These are phyloP conservation scores for Phragmatobia fuliginosa DNA, from an alignment of 2,888 invertebrate species.

Conservation along the genomic window DNA sequence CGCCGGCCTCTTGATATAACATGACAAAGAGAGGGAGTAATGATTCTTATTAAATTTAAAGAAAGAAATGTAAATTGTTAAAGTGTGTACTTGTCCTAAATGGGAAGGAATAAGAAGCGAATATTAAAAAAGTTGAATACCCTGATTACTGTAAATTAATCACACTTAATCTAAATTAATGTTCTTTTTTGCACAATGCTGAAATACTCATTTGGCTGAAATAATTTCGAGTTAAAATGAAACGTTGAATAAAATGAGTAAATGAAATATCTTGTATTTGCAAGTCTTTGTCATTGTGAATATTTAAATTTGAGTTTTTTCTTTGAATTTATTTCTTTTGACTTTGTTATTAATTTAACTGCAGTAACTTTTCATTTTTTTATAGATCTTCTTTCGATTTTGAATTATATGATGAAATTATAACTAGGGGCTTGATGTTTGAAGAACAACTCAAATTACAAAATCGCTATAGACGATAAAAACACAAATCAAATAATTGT, in stretches of 20 bases:
- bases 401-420: too few species aligned
- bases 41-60: not conserved
- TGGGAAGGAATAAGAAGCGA: not conserved
- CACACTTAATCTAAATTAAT: slow-evolving; percentile 14
- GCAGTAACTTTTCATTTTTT: too few species aligned
- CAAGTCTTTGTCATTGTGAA: slow-evolving; percentile 2
- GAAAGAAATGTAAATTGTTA: not conserved
- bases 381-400: too few species aligned
- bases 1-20: too few species aligned
- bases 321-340: not conserved
- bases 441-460: too few species aligned
- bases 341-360: not conserved
- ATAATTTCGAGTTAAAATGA: slow-evolving; percentile 8
- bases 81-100: not conserved
- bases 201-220: slow-evolving; percentile 12
- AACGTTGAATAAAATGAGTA: slow-evolving; percentile 1
- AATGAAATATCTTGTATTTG: slow-evolving; percentile 2
- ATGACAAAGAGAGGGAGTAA: not conserved
- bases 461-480: too few species aligned
- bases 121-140: not conserved
- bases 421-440: too few species aligned
- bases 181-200: not conserved
- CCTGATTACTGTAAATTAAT: slow-evolving; percentile 10
- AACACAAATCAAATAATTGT: too few species aligned
- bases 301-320: not conserved